Evolutionary conservation across 2,797 vertebrate genomes (phyloP).

Genomic region (Cygnus olor): DNA sequence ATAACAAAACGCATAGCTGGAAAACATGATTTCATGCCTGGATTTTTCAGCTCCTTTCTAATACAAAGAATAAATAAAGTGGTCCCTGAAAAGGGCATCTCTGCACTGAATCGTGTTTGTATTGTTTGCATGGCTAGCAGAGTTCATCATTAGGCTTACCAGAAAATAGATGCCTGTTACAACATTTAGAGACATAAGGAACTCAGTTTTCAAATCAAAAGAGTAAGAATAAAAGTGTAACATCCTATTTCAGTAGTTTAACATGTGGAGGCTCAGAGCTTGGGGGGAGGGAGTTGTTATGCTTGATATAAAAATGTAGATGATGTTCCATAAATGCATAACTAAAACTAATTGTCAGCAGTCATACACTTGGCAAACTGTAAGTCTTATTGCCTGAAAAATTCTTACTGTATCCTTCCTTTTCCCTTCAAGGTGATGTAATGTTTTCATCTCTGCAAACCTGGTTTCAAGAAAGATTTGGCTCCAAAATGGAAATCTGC

Average conservation of each 20-base stretch:
- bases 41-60: slow-evolving; percentile 47
- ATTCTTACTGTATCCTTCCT: slow-evolving; percentile 11
- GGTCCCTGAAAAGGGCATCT: slow-evolving; percentile 11
- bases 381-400: slow-evolving; percentile 17
- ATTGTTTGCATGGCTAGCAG: neutral
- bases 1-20: slow-evolving; percentile 41
- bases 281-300: neutral
- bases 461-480: slow-evolving; percentile 38
- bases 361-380: neutral
- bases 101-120: neutral
- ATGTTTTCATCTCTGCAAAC: slow-evolving; percentile 45
- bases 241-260: neutral
- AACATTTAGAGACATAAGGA: neutral
- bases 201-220: neutral
- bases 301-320: neutral
- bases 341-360: neutral
- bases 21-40: slow-evolving; percentile 61
- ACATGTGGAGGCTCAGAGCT: neutral
- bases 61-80: slow-evolving; percentile 29
- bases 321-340: neutral
- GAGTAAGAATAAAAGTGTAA: neutral
- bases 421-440: slow-evolving; percentile 13
- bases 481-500: slow-evolving; percentile 24
- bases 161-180: neutral
- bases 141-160: slow-evolving; percentile 5